A percentile compares a stretch with the other conserved stretches of the same genome.
phyloP scores from a whole-genome alignment of 2,888 invertebrate genomes.

The Zootermopsis nevadensis region DNA sequence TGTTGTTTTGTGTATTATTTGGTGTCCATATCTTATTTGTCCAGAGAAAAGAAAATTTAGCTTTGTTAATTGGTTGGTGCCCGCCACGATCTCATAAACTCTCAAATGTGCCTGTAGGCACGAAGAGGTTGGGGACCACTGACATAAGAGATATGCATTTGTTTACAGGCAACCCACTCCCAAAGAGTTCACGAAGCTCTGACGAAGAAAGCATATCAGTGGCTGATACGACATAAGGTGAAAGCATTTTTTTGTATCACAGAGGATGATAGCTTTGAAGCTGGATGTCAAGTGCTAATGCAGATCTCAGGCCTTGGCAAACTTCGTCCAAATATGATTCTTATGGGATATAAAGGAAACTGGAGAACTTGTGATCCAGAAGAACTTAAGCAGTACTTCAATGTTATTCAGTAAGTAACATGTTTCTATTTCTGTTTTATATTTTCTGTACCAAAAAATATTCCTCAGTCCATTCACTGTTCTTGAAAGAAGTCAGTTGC shows the following conservation, averaged over 20 bases:
- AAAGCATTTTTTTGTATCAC: constrained; percentile 67
- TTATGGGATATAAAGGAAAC: constrained; percentile 69
- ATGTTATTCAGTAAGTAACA: constrained; percentile 67
- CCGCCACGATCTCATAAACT: too few relatives aligned
- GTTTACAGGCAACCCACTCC: constrained; percentile 57
- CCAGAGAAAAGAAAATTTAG: too few relatives aligned
- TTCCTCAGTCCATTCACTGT: too few relatives aligned
- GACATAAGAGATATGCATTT: neutral
- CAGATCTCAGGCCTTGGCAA: constrained; percentile 69
- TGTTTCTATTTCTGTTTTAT: neutral
- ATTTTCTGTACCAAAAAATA: neutral
- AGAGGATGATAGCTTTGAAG: constrained; percentile 58
- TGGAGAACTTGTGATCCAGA: constrained; percentile 65
- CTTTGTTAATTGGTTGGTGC: too few relatives aligned
- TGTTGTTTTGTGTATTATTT: too few relatives aligned
- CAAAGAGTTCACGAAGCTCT: constrained; percentile 58
- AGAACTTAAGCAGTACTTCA: constrained; percentile 68
- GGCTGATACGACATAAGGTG: constrained; percentile 79
- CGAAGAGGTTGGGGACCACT: too few relatives aligned
- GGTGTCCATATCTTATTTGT: too few relatives aligned
- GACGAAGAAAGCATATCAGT: constrained; percentile 68
- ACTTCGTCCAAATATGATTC: constrained; percentile 68
- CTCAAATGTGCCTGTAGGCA: too few relatives aligned
- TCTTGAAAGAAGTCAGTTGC: too few relatives aligned
- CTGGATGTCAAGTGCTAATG: constrained; percentile 63